phyloP scores from a whole-genome alignment of 1,140 invertebrate species.

The Aphis craccivora region DNA sequence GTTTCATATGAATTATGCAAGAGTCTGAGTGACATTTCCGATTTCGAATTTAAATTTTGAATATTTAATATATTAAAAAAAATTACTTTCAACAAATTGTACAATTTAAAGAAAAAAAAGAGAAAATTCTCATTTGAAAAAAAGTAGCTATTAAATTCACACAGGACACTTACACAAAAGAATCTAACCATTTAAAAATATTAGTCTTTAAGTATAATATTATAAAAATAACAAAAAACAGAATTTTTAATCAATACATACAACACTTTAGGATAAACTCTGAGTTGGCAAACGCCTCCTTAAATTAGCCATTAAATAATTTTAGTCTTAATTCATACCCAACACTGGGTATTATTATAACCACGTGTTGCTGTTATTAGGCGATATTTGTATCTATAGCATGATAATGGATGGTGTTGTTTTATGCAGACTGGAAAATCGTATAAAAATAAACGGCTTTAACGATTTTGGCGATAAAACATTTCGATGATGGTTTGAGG shows the following conservation, averaged over 20 bases:
- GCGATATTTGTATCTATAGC: background rate
- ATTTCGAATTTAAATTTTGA: too few relatives aligned
- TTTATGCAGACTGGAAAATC: background rate
- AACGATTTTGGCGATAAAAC: background rate
- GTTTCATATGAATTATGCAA: too few relatives aligned
- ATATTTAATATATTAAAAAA: too few relatives aligned
- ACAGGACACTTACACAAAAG: background rate
- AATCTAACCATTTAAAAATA: background rate
- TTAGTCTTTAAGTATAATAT: background rate
- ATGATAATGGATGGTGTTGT: background rate
- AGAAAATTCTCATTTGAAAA: too few relatives aligned
- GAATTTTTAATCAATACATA: background rate
- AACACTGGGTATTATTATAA: background rate
- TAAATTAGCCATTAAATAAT: background rate
- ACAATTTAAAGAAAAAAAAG: too few relatives aligned
- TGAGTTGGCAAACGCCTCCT: background rate
- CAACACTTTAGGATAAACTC: background rate
- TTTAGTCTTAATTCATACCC: background rate
- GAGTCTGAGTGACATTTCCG: too few relatives aligned
- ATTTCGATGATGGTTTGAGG: background rate
- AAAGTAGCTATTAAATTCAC: too few relatives aligned
- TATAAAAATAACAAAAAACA: background rate
- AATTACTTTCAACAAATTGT: too few relatives aligned
- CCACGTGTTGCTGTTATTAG: background rate
- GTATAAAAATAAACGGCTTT: background rate